These are phyloP conservation scores for Cephus pulcher DNA, from an alignment of 2,888 invertebrate genomes.

Conservation along the genomic window DNA sequence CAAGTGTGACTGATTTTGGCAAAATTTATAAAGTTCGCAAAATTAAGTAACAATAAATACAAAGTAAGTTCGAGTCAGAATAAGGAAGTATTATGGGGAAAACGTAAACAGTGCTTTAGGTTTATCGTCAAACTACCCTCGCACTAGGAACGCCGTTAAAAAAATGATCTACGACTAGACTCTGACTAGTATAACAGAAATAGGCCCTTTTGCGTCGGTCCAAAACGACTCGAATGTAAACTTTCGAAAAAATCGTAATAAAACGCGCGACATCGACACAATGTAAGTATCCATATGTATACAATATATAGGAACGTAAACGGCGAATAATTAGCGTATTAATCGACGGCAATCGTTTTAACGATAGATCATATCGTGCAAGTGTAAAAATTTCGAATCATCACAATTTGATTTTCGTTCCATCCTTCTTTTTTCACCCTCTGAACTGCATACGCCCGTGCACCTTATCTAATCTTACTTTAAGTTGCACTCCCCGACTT, in stretches of 20 bases:
- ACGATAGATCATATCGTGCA: not conserved
- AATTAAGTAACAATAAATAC: not conserved
- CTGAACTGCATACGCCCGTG: not conserved
- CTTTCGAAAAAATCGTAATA: not conserved
- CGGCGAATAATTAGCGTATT: not conserved
- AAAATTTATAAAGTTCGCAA: not conserved
- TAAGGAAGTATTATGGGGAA: not conserved
- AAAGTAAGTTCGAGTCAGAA: not conserved
- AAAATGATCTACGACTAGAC: not conserved
- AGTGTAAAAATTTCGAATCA: constrained; percentile 33
- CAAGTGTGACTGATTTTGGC: not conserved
- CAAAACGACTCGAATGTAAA: not conserved
- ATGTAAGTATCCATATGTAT: not conserved
- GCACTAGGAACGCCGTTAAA: not conserved
- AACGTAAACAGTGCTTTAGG: not conserved
- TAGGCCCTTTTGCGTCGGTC: constrained; percentile 8
- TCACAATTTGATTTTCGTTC: constrained; percentile 23
- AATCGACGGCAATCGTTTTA: constrained; percentile 7
- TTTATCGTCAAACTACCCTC: not conserved
- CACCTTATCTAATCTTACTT: not conserved
- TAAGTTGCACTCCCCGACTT: not conserved
- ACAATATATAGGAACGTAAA: constrained; percentile 4
- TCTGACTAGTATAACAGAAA: not conserved
- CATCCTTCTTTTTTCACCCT: not conserved
- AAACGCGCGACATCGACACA: not conserved